These are phyloP conservation scores for Metallyticus violacea DNA, from an alignment of 2,888 invertebrate genomes.

Conservation along the genomic window DNA sequence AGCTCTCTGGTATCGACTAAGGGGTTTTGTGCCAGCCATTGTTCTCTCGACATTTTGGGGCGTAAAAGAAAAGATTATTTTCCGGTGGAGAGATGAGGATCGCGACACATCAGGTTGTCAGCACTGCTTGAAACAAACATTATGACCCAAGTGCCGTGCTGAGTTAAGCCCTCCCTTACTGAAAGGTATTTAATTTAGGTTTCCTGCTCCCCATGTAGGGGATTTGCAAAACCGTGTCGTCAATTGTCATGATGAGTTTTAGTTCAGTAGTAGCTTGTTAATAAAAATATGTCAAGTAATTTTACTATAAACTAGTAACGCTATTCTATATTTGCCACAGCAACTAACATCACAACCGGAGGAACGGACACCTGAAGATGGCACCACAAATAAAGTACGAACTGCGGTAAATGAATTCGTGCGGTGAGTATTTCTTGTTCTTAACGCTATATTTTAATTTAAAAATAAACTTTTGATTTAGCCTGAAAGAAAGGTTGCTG, in stretches of 20 bases:
- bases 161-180: not conserved
- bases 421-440: constrained; percentile 13
- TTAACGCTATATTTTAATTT: too few relatives aligned
- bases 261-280: too few relatives aligned
- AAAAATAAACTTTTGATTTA: not conserved
- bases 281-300: too few relatives aligned
- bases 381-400: not conserved
- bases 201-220: not conserved
- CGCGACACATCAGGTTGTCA: constrained; percentile 14
- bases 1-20: not conserved
- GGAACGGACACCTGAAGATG: not conserved
- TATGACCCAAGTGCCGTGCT: constrained; percentile 30
- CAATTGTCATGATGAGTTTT: too few relatives aligned
- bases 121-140: constrained; percentile 16
- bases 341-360: not conserved
- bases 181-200: constrained; percentile 27
- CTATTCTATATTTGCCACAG: not conserved
- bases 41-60: not conserved
- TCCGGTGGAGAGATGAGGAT: constrained; percentile 5
- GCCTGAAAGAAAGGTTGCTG: not conserved
- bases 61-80: constrained; percentile 5
- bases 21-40: not conserved
- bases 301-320: not conserved
- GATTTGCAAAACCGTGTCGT: too few relatives aligned
- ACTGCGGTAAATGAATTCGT: constrained; percentile 21